These are phyloP conservation scores for Pituophis catenifer DNA, from an alignment of 2,113 vertebrate species.

Conservation along the genomic window DNA sequence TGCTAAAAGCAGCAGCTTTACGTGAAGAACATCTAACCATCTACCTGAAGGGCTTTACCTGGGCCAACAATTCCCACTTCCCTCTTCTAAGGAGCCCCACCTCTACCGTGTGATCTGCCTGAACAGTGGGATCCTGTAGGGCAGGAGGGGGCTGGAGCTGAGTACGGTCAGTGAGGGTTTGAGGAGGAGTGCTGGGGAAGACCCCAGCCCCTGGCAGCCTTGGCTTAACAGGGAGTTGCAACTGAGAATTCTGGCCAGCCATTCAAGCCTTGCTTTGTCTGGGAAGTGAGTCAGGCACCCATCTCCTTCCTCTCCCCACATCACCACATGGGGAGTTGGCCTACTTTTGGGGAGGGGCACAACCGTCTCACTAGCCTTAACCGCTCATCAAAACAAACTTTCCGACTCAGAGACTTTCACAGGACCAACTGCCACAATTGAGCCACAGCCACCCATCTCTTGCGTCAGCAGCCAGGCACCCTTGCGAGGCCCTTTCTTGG, in stretches of 20 bases:
- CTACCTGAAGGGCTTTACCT: not conserved
- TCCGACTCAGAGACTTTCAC: constrained; percentile 2
- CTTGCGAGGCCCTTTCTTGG: not conserved
- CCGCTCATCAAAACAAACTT: constrained; percentile 7
- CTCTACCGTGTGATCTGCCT: no score
- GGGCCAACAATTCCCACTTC: not conserved
- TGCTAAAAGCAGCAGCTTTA: not conserved
- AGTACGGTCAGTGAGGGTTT: not conserved
- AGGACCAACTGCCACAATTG: not conserved
- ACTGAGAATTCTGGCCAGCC: not conserved
- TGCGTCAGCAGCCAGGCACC: not conserved
- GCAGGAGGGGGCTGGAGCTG: not conserved
- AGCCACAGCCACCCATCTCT: no score
- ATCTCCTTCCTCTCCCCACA: not conserved
- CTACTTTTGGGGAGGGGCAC: not conserved
- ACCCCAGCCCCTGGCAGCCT: not conserved
- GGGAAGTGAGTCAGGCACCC: not conserved
- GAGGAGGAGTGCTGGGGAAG: not conserved
- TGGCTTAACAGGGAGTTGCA: rapidly evolving
- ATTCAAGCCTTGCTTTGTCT: not conserved
- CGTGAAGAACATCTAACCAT: rapidly evolving
- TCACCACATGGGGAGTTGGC: no score
- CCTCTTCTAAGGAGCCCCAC: not conserved
- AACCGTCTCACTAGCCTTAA: not conserved
- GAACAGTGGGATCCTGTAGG: not conserved